Percentiles rank a stretch among this genome's conserved stretches.
Evolutionary conservation across 2,888 invertebrate species (phyloP).

Genomic region (Anodontia alba): DNA sequence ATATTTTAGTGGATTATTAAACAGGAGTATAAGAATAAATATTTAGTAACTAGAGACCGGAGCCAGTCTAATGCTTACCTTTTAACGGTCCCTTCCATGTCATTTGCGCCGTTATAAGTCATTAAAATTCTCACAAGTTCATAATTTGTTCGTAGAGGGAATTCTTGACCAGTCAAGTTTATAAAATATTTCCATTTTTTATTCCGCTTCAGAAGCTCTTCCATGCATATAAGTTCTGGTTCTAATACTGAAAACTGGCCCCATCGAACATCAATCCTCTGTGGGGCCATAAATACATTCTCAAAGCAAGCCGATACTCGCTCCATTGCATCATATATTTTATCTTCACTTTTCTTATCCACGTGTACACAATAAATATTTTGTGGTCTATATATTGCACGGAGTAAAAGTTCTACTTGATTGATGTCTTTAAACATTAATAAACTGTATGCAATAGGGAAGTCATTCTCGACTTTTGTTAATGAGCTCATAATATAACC

Average conservation of each 20-base stretch:
- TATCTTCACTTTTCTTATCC: constrained; percentile 70
- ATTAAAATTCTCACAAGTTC: constrained; percentile 78
- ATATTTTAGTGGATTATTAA: no score
- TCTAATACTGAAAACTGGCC: constrained; percentile 77
- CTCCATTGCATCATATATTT: constrained; percentile 63
- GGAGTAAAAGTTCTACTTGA: constrained; percentile 76
- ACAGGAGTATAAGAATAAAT: no score
- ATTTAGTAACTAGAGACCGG: no score
- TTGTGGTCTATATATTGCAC: constrained; percentile 80
- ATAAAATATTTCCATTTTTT: constrained; percentile 80
- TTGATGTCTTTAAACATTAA: constrained; percentile 75
- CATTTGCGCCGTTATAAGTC: constrained; percentile 79
- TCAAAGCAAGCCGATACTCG: constrained; percentile 72
- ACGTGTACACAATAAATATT: constrained; percentile 82
- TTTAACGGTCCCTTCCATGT: constrained; percentile 68
- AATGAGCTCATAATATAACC: constrained; percentile 63
- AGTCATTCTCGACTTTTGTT: constrained; percentile 68
- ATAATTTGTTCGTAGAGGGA: constrained; percentile 79
- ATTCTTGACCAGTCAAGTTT: constrained; percentile 79
- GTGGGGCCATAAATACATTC: constrained; percentile 77
- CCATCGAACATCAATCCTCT: constrained; percentile 68
- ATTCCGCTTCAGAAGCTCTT: constrained; percentile 60
- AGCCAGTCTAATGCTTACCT: no score
- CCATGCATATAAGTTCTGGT: constrained; percentile 79
- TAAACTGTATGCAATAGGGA: constrained; percentile 78